Evolutionary conservation across 2,113 vertebrate species (phyloP).

Genomic region (Thymallus thymallus): DNA sequence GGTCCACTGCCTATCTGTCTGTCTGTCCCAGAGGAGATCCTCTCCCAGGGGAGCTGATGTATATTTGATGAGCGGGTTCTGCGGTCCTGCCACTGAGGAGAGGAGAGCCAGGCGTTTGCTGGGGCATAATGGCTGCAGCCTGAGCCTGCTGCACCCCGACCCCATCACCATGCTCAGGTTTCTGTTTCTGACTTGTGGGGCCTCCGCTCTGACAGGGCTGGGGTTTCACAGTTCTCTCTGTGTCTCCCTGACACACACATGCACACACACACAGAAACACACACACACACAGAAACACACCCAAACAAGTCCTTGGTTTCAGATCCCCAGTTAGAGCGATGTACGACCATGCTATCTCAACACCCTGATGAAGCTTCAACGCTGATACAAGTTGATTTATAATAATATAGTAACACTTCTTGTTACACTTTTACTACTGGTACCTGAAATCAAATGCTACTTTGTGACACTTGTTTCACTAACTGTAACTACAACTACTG

Average conservation of each 20-base stretch:
- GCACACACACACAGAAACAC: neutral
- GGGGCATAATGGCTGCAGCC: slow-evolving; percentile 58
- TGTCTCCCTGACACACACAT: neutral
- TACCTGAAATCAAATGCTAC: no score
- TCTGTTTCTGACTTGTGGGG: slow-evolving; percentile 59
- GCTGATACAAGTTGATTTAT: no score
- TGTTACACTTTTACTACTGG: neutral
- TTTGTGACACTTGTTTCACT: no score
- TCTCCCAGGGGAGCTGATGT: slow-evolving; percentile 57
- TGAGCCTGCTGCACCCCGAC: neutral
- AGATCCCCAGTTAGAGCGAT: neutral
- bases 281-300: neutral
- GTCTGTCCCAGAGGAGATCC: slow-evolving; percentile 56
- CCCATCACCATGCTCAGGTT: slow-evolving; percentile 60
- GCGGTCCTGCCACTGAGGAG: slow-evolving; percentile 54
- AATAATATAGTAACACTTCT: neutral
- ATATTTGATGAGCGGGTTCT: slow-evolving; percentile 77
- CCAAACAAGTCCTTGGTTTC: neutral
- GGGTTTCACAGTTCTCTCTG: slow-evolving; percentile 45
- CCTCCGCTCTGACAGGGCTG: slow-evolving; percentile 21
- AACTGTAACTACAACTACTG: no score
- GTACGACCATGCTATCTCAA: neutral
- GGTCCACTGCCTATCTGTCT: slow-evolving; percentile 16
- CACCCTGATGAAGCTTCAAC: neutral
- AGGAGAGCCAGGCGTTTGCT: slow-evolving; percentile 38